Percentiles rank a stretch among this genome's conserved stretches.
Conservation (phyloP, 1,140 invertebrate species). For the Halyomorpha halys region DNA sequence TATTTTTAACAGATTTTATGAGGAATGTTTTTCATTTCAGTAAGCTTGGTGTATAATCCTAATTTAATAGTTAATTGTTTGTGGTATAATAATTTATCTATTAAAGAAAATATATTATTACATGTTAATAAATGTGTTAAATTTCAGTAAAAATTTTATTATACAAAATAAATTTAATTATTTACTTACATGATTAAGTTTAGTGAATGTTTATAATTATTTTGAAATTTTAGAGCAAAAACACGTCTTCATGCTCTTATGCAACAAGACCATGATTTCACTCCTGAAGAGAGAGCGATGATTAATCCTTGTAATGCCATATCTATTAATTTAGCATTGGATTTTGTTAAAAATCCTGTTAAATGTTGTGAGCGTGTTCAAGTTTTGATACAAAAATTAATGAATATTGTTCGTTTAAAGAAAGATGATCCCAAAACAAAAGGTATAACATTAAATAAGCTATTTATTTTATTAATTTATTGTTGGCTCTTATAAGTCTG, state of each 20-base stretch:
- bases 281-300: conserved; percentile 66
- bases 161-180: too few relatives aligned
- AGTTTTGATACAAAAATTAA: conserved; percentile 70
- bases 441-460: conserved; percentile 40
- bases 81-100: too few relatives aligned
- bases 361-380: conserved; percentile 86
- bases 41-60: too few relatives aligned
- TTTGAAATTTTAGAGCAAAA: conserved; percentile 65
- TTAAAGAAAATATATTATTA: too few relatives aligned
- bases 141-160: too few relatives aligned
- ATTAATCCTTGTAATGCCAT: conserved; percentile 84
- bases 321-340: conserved; percentile 77
- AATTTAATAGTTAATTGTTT: too few relatives aligned
- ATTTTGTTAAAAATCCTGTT: conserved; percentile 94
- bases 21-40: too few relatives aligned
- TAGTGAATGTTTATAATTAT: too few relatives aligned
- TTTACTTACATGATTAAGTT: too few relatives aligned
- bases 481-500: background rate
- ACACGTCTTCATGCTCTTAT: conserved; percentile 85
- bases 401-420: conserved; percentile 74
- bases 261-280: conserved; percentile 83
- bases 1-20: too few relatives aligned
- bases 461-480: background rate
- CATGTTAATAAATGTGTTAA: too few relatives aligned
- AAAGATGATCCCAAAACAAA: conserved; percentile 79